Evolutionary conservation across 2,888 invertebrate genomes (phyloP).

Genomic region (Rhagophthalmus giganteus): DNA sequence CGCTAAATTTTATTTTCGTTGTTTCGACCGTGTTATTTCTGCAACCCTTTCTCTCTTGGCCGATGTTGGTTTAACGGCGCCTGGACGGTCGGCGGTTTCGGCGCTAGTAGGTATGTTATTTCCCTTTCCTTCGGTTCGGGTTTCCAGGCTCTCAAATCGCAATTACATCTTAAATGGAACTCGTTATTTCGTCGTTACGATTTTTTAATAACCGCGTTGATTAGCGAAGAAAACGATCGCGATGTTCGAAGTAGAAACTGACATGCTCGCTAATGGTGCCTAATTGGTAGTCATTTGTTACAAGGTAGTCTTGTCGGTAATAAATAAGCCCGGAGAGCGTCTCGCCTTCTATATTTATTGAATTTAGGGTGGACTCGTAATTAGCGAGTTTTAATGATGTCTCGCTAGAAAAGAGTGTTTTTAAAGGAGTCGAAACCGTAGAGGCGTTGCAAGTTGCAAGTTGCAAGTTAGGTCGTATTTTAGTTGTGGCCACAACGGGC

Average conservation of each 20-base stretch:
- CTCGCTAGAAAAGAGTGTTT: conserved; percentile 30
- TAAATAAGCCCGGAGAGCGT: conserved; percentile 31
- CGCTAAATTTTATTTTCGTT: conserved; percentile 35
- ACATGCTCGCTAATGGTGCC: conserved; percentile 32
- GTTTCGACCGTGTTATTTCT: conserved; percentile 36
- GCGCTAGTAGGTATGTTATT: too few relatives aligned
- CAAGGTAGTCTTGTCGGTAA: conserved; percentile 23
- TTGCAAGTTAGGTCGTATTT: conserved; percentile 30
- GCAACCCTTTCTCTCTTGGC: conserved; percentile 34
- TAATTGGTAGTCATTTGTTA: conserved; percentile 37
- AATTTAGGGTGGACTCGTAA: conserved; percentile 43
- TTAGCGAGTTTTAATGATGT: conserved; percentile 46
- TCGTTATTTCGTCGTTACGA: conserved; percentile 30
- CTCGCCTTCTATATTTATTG: conserved; percentile 34
- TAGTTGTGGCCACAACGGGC: conserved; percentile 31
- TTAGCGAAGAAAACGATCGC: conserved; percentile 24
- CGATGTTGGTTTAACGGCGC: conserved; percentile 35
- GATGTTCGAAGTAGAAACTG: conserved; percentile 11
- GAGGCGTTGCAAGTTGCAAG: conserved; percentile 25
- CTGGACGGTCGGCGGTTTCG: conserved; percentile 28
- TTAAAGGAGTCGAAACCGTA: conserved; percentile 22
- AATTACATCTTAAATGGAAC: conserved; percentile 34
- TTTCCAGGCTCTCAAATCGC: conserved; percentile 29
- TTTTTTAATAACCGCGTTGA: conserved; percentile 27
- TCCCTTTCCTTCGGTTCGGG: conserved; percentile 25